A percentile compares a stretch with the other conserved stretches of the same genome.
Evolutionary conservation across 2,113 vertebrate species (phyloP).

Genomic region (Vimba vimba): DNA sequence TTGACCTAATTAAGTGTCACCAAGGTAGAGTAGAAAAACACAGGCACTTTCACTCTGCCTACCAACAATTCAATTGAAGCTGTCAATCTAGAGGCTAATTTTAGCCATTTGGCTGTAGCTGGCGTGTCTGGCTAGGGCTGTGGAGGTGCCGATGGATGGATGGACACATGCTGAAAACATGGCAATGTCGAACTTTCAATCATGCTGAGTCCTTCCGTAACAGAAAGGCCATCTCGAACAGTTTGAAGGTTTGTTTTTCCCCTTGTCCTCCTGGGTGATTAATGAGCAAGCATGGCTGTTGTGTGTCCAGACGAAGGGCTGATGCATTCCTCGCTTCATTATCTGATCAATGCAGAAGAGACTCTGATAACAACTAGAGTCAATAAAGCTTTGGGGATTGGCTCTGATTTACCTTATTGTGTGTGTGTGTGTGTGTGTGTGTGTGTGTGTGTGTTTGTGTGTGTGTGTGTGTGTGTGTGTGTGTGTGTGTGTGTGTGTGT

Average conservation of each 20-base stretch:
- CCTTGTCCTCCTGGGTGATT: conserved; percentile 74
- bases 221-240: conserved; percentile 66
- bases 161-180: conserved; percentile 41
- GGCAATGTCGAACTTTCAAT: conserved; percentile 30
- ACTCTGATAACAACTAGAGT: conserved; percentile 35
- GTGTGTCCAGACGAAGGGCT: conserved; percentile 21
- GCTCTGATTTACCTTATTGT: background rate
- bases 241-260: conserved; percentile 66
- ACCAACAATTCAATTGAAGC: conserved; percentile 41
- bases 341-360: conserved; percentile 7
- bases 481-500: fast-evolving
- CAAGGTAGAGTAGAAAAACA: conserved; percentile 15
- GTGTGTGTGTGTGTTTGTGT: fast-evolving
- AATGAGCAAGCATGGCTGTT: conserved; percentile 71
- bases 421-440: fast-evolving
- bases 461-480: fast-evolving
- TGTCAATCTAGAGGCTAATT: conserved; percentile 38
- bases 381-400: conserved; percentile 27
- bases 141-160: conserved; percentile 22
- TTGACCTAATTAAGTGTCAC: conserved; percentile 38
- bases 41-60: conserved; percentile 22
- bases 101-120: conserved; percentile 6
- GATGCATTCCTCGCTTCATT: conserved; percentile 32
- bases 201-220: conserved; percentile 53
- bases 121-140: background rate